A percentile compares a stretch with the other conserved stretches of the same genome.
Conservation (phyloP, 2,888 invertebrate species). For the Octodonta nipae region DNA sequence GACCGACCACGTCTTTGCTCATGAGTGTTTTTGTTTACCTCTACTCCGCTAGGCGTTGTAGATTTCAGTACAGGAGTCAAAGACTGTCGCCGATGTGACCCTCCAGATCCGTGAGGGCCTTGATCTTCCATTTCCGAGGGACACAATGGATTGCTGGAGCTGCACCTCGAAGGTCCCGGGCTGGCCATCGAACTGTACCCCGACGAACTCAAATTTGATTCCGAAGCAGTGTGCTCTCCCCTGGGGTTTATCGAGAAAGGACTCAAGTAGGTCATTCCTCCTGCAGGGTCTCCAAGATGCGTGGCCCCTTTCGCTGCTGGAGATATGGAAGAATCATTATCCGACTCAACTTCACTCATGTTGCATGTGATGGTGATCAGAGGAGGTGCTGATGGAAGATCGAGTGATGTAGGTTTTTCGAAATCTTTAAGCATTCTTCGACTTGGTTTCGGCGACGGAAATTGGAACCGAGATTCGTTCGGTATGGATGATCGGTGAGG, state of each 20-base stretch:
- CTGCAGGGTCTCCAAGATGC: slow-evolving; percentile 35
- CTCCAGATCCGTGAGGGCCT: slow-evolving; percentile 41
- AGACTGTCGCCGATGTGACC: slow-evolving; percentile 40
- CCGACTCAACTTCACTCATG: slow-evolving; percentile 62
- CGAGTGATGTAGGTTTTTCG: slow-evolving; percentile 48
- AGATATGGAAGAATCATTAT: slow-evolving; percentile 53
- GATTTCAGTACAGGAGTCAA: slow-evolving; percentile 47
- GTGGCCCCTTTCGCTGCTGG: slow-evolving; percentile 40
- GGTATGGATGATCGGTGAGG: slow-evolving; percentile 37
- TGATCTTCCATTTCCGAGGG: slow-evolving; percentile 64
- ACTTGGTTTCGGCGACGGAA: slow-evolving; percentile 22
- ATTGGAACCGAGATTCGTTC: slow-evolving; percentile 24
- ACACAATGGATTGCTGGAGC: slow-evolving; percentile 66
- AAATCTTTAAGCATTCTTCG: slow-evolving; percentile 46
- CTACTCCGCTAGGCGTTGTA: slow-evolving; percentile 27
- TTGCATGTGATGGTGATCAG: slow-evolving; percentile 63
- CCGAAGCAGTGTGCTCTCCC: slow-evolving; percentile 63
- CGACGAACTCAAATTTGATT: slow-evolving; percentile 71
- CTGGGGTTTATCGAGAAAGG: slow-evolving; percentile 63
- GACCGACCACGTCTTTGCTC: slow-evolving; percentile 48
- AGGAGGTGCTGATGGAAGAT: slow-evolving; percentile 51
- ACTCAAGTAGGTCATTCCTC: slow-evolving; percentile 59
- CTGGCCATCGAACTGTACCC: slow-evolving; percentile 78
- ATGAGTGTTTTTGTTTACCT: slow-evolving; percentile 22
- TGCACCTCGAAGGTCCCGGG: slow-evolving; percentile 69